Evolutionary conservation across 1,140 invertebrate genomes (phyloP), one percentile per base, ranked within the genome.

Genomic region (Pseudoatta argentina): DNA sequence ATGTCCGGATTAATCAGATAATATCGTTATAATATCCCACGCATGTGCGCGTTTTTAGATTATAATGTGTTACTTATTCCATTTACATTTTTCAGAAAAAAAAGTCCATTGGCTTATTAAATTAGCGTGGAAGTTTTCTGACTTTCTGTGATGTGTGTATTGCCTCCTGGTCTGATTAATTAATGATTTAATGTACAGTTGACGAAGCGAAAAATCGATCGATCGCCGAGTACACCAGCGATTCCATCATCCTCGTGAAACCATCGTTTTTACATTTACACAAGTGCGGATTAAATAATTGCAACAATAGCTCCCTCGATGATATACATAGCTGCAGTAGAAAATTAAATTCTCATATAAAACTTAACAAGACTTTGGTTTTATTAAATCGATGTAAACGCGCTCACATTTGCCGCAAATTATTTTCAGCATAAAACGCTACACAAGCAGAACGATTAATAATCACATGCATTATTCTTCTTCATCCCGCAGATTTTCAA

Each of bases 1-100:
- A 86, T 87, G 51, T 21, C 21, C 21, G 21, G 21, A 77, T 89
- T 85, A 83, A 89, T 89, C 77, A 77, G 59, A 89, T 87, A 86
- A 83, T 34, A 30, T 3, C 30, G 71, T 48, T 39, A 83, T 44
- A 18, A 14, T 53, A 69, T 69, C 66, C 57, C 57, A 53, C 73
- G 21, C 21, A n/a, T 6, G 39, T 44, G 59, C 81, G 27, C 73
- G 67, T 69, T 88, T 86, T 81, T 63, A 55, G 51, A 89, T 88
- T 89, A 88, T 88, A 75, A 27, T n/a, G 73, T 75, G 57, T 88
- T 81, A 53, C 63, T 59, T 81, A 55, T 64, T 10, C 24, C 14
- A 59, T 21, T 6, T 24, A 16, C 16, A 27, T 27, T 21, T 57
- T 72, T n/a, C 48, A 34, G 75, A 27, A 87, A 21, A 67, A 69